A percentile compares a stretch with the other conserved stretches of the same genome.
Conservation (phyloP, 92 coral and sea anemone genomes). For the Phymanthus crucifer region DNA sequence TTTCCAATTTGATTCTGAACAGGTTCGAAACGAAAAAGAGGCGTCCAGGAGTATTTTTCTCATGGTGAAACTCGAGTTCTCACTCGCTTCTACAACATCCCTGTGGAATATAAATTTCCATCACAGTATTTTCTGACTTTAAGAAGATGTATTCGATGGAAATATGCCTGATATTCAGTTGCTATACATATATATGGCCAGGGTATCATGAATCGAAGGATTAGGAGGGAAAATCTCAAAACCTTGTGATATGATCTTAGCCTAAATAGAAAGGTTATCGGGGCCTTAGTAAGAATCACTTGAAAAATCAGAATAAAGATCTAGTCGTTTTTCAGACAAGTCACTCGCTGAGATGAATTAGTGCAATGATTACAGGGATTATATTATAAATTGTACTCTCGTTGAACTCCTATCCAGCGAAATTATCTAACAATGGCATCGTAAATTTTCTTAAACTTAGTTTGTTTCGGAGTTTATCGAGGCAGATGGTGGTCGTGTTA, state of each 20-base stretch:
- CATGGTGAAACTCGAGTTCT: neutral
- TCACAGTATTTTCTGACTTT: neutral
- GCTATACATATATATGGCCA: neutral
- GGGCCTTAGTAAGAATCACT: slow-evolving; percentile 17
- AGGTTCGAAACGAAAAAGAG: slow-evolving; percentile 3
- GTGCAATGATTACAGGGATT: slow-evolving; percentile 24
- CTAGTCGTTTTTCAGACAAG: slow-evolving; percentile 7
- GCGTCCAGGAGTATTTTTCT: neutral
- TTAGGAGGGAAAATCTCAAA: slow-evolving; percentile 11
- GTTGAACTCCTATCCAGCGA: slow-evolving; percentile 20
- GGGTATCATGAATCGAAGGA: neutral
- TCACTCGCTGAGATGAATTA: slow-evolving; percentile 17
- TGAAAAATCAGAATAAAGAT: slow-evolving; percentile 36
- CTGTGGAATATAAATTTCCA: neutral
- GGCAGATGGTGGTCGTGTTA: slow-evolving; percentile 10
- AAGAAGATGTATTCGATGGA: neutral
- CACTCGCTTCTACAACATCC: neutral
- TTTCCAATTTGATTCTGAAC: slow-evolving; percentile 9
- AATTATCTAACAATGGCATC: slow-evolving; percentile 16
- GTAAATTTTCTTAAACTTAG: slow-evolving; percentile 19
- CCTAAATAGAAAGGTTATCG: slow-evolving; percentile 29
- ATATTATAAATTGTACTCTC: slow-evolving; percentile 12
- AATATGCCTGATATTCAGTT: neutral
- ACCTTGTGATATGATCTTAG: slow-evolving; percentile 23
- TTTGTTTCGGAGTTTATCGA: slow-evolving; percentile 21